Percentiles rank a stretch among this genome's conserved stretches.
Conservation (phyloP, 2,888 invertebrate genomes). For the Coenonympha arcania region DNA sequence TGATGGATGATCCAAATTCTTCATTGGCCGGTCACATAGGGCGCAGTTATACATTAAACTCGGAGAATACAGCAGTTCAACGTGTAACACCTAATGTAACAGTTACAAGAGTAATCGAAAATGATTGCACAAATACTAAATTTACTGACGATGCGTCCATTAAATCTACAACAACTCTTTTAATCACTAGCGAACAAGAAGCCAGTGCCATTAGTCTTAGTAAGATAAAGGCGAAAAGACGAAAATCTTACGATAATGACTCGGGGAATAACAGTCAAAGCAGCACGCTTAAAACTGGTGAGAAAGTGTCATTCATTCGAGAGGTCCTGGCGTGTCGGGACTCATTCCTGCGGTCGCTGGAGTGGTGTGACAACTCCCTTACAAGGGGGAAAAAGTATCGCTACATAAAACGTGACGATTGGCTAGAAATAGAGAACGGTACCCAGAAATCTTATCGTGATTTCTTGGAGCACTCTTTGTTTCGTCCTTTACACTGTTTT, state of each 20-base stretch:
- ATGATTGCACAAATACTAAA: conserved; percentile 39
- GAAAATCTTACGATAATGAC: conserved; percentile 31
- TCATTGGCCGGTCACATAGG: conserved; percentile 47
- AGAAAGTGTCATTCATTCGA: conserved; percentile 63
- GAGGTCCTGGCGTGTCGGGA: conserved; percentile 64
- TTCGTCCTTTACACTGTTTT: not conserved
- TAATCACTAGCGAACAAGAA: conserved; percentile 47
- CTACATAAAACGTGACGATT: conserved; percentile 57
- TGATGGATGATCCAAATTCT: conserved; percentile 46
- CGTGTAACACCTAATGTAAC: conserved; percentile 31
- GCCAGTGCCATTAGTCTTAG: conserved; percentile 38
- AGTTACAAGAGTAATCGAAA: conserved; percentile 38
- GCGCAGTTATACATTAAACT: conserved; percentile 51
- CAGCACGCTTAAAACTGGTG: conserved; percentile 59
- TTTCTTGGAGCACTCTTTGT: conserved; percentile 29
- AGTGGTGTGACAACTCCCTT: conserved; percentile 68
- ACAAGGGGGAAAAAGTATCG: conserved; percentile 61
- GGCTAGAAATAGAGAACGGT: conserved; percentile 62
- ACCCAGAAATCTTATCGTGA: conserved; percentile 32
- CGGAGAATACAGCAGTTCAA: conserved; percentile 27
- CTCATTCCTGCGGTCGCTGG: conserved; percentile 62
- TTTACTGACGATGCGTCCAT: conserved; percentile 40
- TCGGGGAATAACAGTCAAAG: conserved; percentile 40
- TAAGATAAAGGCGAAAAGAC: conserved; percentile 30
- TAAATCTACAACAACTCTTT: conserved; percentile 48